Conservation (phyloP, 2,888 invertebrate genomes). For the Mesopsocus fuscifrons region DNA sequence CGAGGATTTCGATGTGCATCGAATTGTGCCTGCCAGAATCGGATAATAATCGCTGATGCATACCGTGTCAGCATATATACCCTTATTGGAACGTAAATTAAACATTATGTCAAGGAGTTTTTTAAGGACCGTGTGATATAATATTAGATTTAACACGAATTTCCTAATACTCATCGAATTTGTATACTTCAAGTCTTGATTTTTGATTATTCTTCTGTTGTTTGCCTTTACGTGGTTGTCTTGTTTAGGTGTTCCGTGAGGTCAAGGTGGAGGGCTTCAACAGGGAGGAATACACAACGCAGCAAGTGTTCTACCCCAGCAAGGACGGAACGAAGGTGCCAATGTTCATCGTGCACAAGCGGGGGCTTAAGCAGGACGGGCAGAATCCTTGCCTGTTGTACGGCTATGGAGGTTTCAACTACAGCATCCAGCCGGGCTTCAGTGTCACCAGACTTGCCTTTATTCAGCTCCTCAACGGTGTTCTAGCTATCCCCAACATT, state of each 20-base stretch:
- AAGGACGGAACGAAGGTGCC: constrained; percentile 88
- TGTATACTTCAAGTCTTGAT: no score
- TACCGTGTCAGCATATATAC: no score
- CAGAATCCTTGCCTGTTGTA: constrained; percentile 73
- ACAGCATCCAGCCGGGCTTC: constrained; percentile 78
- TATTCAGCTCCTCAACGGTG: constrained; percentile 73
- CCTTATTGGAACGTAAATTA: no score
- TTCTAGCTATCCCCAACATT: constrained; percentile 83
- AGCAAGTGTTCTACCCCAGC: constrained; percentile 81
- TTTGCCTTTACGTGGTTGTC: no score
- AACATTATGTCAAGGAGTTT: no score
- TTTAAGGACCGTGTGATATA: no score
- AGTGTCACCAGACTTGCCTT: constrained; percentile 72
- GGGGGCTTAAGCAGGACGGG: constrained; percentile 45
- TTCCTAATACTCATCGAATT: no score
- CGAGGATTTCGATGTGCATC: no score
- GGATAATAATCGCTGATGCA: no score
- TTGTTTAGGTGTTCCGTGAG: constrained; percentile 67
- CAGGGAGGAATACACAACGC: constrained; percentile 54
- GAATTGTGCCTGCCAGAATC: no score
- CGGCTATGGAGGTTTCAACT: constrained; percentile 95
- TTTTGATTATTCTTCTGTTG: no score
- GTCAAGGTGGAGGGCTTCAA: constrained; percentile 73
- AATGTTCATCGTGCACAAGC: constrained; percentile 81
- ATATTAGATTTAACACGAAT: no score